Conservation (phyloP, 2,113 vertebrate species). For the Orcinus orca region DNA sequence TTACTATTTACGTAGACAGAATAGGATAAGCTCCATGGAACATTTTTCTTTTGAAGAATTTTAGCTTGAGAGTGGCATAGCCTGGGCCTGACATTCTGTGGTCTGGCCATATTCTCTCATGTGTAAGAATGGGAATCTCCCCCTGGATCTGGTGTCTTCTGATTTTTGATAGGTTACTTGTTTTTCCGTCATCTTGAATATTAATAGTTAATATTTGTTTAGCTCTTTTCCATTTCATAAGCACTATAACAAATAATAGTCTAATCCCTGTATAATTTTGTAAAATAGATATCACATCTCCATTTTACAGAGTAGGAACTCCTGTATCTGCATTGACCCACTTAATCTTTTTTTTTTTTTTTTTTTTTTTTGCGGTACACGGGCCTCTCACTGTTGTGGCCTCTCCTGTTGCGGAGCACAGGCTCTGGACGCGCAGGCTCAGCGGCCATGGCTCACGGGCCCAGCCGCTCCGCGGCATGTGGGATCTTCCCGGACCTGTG, state of each 20-base stretch:
- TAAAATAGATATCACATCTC: neutral
- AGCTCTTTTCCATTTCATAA: neutral
- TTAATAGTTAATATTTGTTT: neutral
- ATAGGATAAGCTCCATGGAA: neutral
- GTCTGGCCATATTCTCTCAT: neutral
- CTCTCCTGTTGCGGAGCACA: no score
- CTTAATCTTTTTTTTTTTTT: neutral
- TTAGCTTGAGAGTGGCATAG: neutral
- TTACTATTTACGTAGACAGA: neutral
- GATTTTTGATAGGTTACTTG: neutral
- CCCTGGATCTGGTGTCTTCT: neutral
- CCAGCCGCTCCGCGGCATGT: no score
- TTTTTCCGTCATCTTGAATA: neutral
- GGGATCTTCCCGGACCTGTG: no score
- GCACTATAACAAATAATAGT: neutral
- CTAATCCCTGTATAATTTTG: neutral
- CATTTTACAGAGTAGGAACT: neutral
- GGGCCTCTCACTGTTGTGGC: no score
- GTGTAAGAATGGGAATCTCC: neutral
- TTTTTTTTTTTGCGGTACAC: no score
- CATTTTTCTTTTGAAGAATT: neutral
- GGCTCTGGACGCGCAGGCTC: no score
- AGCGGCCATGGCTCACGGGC: no score
- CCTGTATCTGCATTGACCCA: rapidly evolving
- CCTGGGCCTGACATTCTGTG: neutral